Percentiles rank a stretch among this genome's conserved stretches.
Evolutionary conservation across 2,113 vertebrate species (phyloP).

Genomic region (Nematolebias whitei): DNA sequence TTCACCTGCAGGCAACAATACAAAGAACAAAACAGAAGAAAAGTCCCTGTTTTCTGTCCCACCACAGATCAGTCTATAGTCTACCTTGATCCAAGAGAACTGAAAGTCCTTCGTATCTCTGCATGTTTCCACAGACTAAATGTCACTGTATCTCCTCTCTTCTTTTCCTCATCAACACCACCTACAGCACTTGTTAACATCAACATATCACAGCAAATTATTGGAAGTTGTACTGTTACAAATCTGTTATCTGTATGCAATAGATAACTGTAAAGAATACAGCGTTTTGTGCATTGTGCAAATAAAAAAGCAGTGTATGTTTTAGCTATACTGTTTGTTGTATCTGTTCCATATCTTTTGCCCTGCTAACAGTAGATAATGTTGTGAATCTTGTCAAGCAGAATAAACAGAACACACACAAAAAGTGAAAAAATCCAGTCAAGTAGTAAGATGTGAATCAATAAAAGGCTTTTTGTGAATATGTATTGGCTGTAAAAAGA

Average conservation of each 20-base stretch:
- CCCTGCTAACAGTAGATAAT: slow-evolving; percentile 38
- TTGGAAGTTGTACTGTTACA: slow-evolving; percentile 53
- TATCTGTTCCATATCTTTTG: slow-evolving; percentile 51
- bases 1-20: not conserved
- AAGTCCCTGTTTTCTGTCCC: not conserved
- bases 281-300: slow-evolving; percentile 74
- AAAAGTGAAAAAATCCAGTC: slow-evolving; percentile 6
- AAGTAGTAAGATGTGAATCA: slow-evolving; percentile 13
- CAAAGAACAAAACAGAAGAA: slow-evolving; percentile 18
- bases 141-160: not conserved
- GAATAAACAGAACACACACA: slow-evolving; percentile 14
- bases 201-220: slow-evolving; percentile 39
- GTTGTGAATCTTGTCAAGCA: slow-evolving; percentile 33
- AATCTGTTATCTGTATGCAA: slow-evolving; percentile 62
- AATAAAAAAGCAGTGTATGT: slow-evolving; percentile 38
- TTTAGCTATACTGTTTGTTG: slow-evolving; percentile 54
- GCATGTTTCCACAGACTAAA: slow-evolving; percentile 62
- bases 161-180: not conserved
- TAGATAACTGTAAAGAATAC: slow-evolving; percentile 59
- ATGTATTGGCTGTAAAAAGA: slow-evolving; percentile 52
- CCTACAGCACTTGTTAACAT: slow-evolving; percentile 15
- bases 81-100: slow-evolving; percentile 19
- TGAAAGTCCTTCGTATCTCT: slow-evolving; percentile 16
- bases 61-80: slow-evolving; percentile 3
- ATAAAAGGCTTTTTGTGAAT: slow-evolving; percentile 57